phyloP scores from a whole-genome alignment of 2,797 vertebrate species.

The Semaprochilodus insignis region DNA sequence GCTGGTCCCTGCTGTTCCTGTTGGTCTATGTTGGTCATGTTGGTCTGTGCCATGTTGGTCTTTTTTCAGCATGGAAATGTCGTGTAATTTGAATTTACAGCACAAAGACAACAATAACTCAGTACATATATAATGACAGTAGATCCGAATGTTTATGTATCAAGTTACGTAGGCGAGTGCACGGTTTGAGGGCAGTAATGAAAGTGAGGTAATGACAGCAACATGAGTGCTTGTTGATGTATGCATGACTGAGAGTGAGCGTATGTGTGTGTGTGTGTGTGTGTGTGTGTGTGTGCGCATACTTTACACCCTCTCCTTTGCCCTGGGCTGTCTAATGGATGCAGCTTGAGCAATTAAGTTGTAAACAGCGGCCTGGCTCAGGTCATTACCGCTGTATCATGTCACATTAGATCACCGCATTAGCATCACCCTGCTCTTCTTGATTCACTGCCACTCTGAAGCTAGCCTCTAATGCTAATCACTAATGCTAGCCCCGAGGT shows the following conservation, averaged over 20 bases:
- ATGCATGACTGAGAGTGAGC: conserved; percentile 18
- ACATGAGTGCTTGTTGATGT: no score
- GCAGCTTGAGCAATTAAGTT: conserved; percentile 39
- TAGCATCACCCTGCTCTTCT: background rate
- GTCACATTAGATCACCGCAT: conserved; percentile 34
- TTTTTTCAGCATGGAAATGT: no score
- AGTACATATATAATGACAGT: no score
- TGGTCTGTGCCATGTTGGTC: no score
- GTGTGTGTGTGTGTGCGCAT: conserved; percentile 46
- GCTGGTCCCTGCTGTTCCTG: no score
- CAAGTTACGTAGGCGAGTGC: no score
- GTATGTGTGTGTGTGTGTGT: conserved; percentile 37
- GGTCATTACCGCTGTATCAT: conserved; percentile 34
- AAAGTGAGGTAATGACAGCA: no score
- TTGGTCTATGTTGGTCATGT: no score
- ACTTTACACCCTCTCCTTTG: conserved; percentile 2
- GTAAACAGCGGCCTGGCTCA: conserved; percentile 19
- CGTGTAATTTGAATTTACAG: no score
- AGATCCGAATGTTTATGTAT: no score
- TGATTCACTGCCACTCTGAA: conserved; percentile 16
- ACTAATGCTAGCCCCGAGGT: background rate
- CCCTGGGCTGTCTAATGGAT: conserved; percentile 15
- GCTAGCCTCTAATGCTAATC: conserved; percentile 35
- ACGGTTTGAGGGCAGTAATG: no score
- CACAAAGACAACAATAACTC: no score